A percentile compares a stretch with the other conserved stretches of the same genome.
Conservation (phyloP, 1,140 invertebrate species). For the Megalopta genalis region DNA sequence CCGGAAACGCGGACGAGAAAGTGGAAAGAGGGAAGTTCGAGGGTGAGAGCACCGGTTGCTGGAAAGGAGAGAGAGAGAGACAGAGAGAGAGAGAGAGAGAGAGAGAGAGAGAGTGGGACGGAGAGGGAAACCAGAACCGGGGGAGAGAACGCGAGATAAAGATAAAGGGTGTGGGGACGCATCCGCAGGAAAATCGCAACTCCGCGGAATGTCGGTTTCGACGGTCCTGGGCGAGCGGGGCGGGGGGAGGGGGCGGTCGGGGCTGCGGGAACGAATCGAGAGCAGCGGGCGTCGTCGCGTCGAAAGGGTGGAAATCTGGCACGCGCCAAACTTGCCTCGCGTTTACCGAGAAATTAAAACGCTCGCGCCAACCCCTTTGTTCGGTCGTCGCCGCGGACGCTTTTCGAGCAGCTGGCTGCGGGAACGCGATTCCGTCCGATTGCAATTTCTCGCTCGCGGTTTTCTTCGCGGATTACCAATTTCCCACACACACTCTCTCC, state of each 20-base stretch:
- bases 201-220: slow-evolving; percentile 62
- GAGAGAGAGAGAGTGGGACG: not conserved
- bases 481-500: too few relatives aligned
- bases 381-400: slow-evolving; percentile 22
- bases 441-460: too few relatives aligned
- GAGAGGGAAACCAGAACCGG: not conserved
- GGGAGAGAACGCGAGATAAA: not conserved
- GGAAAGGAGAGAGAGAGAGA: too few relatives aligned
- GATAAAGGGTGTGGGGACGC: not conserved
- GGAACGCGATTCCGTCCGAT: not conserved
- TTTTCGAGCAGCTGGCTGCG: not conserved
- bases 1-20: slow-evolving; percentile 13
- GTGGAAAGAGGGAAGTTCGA: not conserved
- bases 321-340: slow-evolving; percentile 71
- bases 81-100: too few relatives aligned
- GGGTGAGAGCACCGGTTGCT: not conserved
- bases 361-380: slow-evolving; percentile 46
- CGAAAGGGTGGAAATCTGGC: slow-evolving; percentile 63
- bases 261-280: slow-evolving; percentile 32
- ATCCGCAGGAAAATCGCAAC: slow-evolving; percentile 53
- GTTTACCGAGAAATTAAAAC: slow-evolving; percentile 67
- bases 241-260: not conserved
- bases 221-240: slow-evolving; percentile 55
- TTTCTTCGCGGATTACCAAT: too few relatives aligned
- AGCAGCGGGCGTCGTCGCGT: slow-evolving; percentile 13